These are phyloP conservation scores for Heterodera schachtii DNA, from an alignment of 1,140 invertebrate genomes.

Conservation along the genomic window DNA sequence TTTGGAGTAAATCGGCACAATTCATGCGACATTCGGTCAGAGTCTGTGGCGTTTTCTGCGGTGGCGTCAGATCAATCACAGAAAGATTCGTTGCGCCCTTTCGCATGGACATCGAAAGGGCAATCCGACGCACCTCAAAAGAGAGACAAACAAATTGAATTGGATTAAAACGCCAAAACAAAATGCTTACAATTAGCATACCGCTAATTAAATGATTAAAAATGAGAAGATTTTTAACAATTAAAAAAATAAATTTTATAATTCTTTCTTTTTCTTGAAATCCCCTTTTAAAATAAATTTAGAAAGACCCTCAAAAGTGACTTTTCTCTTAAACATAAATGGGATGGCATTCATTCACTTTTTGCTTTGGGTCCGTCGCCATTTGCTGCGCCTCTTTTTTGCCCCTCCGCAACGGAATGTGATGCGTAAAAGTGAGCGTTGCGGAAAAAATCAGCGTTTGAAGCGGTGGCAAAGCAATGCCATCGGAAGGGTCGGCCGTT, in stretches of 20 bases:
- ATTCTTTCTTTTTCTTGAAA: neutral
- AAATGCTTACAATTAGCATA: neutral
- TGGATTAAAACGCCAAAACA: neutral
- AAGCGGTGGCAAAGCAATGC: constrained; percentile 61
- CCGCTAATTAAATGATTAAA: no score
- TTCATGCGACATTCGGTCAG: constrained; percentile 80
- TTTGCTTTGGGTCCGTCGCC: neutral
- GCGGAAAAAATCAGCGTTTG: constrained; percentile 98
- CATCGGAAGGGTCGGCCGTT: no score
- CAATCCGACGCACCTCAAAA: constrained; percentile 31
- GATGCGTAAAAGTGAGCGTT: constrained; percentile 81
- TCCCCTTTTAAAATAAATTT: no score
- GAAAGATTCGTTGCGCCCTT: constrained; percentile 75
- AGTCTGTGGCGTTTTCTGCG: constrained; percentile 76
- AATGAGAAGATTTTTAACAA: neutral
- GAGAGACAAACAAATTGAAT: neutral
- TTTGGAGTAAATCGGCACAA: constrained; percentile 74
- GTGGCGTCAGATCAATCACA: constrained; percentile 83
- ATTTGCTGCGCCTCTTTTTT: constrained; percentile 35
- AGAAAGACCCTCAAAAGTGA: no score
- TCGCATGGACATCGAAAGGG: constrained; percentile 73
- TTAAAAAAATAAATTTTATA: neutral
- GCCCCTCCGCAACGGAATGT: constrained; percentile 68
- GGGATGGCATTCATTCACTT: neutral
- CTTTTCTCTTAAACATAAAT: no score